Evolutionary conservation across 2,113 vertebrate species (phyloP), one percentile per base, ranked within the genome.

Genomic region (Ranitomeya variabilis): DNA sequence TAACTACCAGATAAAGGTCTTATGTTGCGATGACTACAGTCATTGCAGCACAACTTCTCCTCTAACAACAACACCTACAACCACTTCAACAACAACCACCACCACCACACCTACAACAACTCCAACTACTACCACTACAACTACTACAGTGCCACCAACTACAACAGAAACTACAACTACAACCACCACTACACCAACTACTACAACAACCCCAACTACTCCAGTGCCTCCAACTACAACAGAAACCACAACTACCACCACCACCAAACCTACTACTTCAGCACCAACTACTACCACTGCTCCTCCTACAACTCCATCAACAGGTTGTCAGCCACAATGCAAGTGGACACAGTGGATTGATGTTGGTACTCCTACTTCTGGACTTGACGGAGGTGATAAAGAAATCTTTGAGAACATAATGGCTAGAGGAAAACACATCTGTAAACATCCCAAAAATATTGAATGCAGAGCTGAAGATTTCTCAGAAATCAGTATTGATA

Each of bases 401-500:
- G 77, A 74, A 21, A 76, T 71, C n/a, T 69, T 7, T 54, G 13
- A 55, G 7, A 78, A 51, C 21, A 86, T 55, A 23, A 71, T 18
- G 0, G 31, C 62, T 26, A 64, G 62, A 73, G 86, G 9, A 10
- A 4, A 66, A 54, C 18, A 19, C 15, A 55, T 77, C 19, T 90
- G 95, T 7, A 67, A 90, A 2, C 84, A 85, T 3, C 95, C 95
- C 0, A 80, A 52, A 62, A 51, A 90, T 23, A 93, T 96, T 6
- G 15, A 95, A 51, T 96, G 95, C 87, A 91, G 90, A 87, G 94
- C 92, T 0, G 84, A 91, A 31, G 76, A 88, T 7, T 94, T 89
- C 90, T 93, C 93, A 0, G 64, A 83, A 1, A 1, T 71, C 7
- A 87, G 87, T 0, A 90, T 92, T 0, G 73, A 83, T 5, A 1